Evolutionary conservation across 1,140 invertebrate species (phyloP).

Genomic region (Hirudo medicinalis): DNA sequence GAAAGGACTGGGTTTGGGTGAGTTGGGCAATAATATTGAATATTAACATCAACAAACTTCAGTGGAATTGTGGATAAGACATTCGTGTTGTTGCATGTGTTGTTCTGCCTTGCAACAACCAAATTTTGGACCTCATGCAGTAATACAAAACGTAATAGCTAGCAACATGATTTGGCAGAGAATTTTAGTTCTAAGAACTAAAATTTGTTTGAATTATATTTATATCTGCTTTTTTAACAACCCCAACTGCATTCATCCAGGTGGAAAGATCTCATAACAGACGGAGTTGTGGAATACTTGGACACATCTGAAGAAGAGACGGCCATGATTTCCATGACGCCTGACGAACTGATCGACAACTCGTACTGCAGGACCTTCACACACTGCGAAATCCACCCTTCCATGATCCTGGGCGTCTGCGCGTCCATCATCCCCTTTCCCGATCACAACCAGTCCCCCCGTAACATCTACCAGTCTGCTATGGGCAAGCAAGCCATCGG

Average conservation of each 20-base stretch:
- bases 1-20: constrained; percentile 80
- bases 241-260: constrained; percentile 31
- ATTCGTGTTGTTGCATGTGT: too few relatives aligned
- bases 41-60: too few relatives aligned
- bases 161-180: too few relatives aligned
- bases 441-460: constrained; percentile 97
- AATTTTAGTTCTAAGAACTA: too few relatives aligned
- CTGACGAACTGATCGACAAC: constrained; percentile 61
- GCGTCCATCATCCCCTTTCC: constrained; percentile 99
- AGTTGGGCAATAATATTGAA: not conserved
- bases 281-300: constrained; percentile 95
- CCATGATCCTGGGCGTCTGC: constrained; percentile 91
- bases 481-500: constrained; percentile 99
- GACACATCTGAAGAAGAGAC: constrained; percentile 98
- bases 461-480: constrained; percentile 93
- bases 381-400: constrained; percentile 97
- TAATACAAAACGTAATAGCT: too few relatives aligned
- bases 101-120: constrained; percentile 31
- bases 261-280: constrained; percentile 92
- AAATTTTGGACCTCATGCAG: constrained; percentile 42
- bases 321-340: constrained; percentile 96
- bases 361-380: constrained; percentile 93
- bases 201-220: not conserved
- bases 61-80: too few relatives aligned
- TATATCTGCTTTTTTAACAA: not conserved